Evolutionary conservation across 2,888 invertebrate genomes (phyloP).

Genomic region (Lottia scabra): DNA sequence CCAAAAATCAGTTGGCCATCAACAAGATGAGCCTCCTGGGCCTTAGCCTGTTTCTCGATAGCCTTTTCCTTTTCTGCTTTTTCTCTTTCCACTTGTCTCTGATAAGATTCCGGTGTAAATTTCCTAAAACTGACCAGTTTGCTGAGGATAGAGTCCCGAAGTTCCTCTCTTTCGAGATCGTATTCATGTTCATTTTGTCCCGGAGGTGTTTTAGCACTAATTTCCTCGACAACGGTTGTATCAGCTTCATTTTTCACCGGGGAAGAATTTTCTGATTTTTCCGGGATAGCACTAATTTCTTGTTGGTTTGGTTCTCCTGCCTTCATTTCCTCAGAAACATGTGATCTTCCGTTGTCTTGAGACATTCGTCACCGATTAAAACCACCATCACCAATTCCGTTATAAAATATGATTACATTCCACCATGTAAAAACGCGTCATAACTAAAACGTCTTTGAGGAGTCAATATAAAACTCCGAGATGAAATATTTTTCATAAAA

Average conservation of each 20-base stretch:
- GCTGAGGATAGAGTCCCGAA: too few relatives aligned
- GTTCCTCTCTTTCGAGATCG: too few relatives aligned
- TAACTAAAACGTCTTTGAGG: too few relatives aligned
- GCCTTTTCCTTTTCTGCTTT: constrained; percentile 26
- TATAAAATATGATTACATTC: too few relatives aligned
- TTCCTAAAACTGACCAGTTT: constrained; percentile 30
- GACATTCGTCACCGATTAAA: not conserved
- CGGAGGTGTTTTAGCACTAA: too few relatives aligned
- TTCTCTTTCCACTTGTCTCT: constrained; percentile 42
- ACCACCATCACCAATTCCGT: too few relatives aligned
- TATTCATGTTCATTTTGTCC: too few relatives aligned
- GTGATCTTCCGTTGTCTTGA: not conserved
- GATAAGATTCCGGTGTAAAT: constrained; percentile 43
- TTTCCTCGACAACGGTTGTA: not conserved
- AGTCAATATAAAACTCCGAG: too few relatives aligned
- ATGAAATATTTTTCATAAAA: too few relatives aligned
- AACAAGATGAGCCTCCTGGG: constrained; percentile 63
- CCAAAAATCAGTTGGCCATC: constrained; percentile 66
- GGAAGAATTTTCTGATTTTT: not conserved
- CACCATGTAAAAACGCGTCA: too few relatives aligned
- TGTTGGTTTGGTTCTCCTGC: not conserved
- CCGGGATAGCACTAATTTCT: not conserved
- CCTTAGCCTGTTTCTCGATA: constrained; percentile 43
- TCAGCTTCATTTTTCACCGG: not conserved
- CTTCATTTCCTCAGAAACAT: not conserved